These are phyloP conservation scores for Egretta garzetta DNA, from an alignment of 2,113 vertebrate species.

Conservation along the genomic window DNA sequence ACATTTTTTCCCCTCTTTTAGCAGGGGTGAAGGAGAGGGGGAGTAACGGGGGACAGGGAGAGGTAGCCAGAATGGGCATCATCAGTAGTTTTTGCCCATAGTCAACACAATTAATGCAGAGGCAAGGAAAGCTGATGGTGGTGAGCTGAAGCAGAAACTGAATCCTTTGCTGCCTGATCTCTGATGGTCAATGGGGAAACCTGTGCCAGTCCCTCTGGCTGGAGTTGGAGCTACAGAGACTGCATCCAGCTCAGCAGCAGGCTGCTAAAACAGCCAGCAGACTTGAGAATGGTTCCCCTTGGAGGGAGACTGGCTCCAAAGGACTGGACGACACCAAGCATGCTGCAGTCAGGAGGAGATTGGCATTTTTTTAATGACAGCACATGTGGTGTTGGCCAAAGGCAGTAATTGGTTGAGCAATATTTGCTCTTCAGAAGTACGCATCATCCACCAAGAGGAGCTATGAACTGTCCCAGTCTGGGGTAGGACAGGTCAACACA, in stretches of 20 bases:
- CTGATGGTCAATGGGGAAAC: not conserved
- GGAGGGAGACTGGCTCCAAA: not conserved
- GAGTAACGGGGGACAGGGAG: not conserved
- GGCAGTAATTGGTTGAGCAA: not conserved
- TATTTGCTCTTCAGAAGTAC: not conserved
- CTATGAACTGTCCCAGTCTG: not conserved
- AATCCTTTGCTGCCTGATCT: not conserved
- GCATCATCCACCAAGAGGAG: not conserved
- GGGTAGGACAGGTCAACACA: not conserved
- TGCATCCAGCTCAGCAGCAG: not conserved
- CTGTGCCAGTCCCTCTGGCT: not conserved
- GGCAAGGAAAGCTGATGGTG: not conserved
- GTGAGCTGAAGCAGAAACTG: not conserved
- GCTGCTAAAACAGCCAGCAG: not conserved
- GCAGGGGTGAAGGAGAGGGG: not conserved
- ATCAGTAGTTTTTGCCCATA: not conserved
- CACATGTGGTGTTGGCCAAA: not conserved
- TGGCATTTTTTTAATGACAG: not conserved
- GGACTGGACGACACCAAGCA: not conserved
- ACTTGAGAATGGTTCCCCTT: not conserved
- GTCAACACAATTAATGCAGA: not conserved
- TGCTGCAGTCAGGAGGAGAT: not conserved
- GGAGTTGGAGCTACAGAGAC: not conserved
- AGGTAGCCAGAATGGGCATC: not conserved
- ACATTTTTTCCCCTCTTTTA: not conserved